Evolutionary conservation across 2,113 vertebrate genomes (phyloP).

Genomic region (Zosterops pallidus): DNA sequence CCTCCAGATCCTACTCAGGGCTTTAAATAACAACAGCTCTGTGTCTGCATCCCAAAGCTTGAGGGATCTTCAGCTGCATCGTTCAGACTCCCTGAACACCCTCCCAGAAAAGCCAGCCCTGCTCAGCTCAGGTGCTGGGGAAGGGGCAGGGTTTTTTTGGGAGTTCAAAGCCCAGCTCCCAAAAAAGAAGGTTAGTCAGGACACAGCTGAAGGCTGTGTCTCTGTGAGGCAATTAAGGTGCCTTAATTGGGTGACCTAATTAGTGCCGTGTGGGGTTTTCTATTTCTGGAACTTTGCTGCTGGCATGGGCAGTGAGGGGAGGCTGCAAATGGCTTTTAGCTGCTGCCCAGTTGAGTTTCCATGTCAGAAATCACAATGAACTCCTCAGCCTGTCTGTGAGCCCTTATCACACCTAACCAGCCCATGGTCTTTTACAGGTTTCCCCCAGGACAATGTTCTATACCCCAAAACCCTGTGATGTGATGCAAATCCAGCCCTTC

Average conservation of each 20-base stretch:
- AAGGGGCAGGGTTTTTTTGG: background rate
- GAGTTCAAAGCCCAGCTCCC: background rate
- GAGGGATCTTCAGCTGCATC: background rate
- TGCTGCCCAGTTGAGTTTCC: background rate
- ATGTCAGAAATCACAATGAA: background rate
- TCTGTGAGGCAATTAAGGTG: background rate
- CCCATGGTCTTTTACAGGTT: background rate
- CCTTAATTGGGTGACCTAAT: slow-evolving; percentile 56
- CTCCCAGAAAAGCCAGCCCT: background rate
- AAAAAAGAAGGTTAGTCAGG: background rate
- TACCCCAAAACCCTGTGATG: background rate
- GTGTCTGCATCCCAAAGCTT: background rate
- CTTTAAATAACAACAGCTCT: background rate
- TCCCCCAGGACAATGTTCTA: background rate
- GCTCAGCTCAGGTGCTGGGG: background rate
- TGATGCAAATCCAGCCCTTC: background rate
- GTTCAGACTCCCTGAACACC: background rate
- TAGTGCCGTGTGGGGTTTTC: background rate
- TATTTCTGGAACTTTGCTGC: slow-evolving; percentile 38
- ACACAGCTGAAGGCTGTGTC: background rate
- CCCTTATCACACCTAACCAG: background rate
- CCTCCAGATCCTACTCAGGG: background rate
- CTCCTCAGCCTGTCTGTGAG: background rate
- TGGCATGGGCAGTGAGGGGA: background rate
- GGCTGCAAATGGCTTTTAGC: background rate